These are phyloP conservation scores for Phortica okadai DNA, from an alignment of 2,888 invertebrate genomes.

Conservation along the genomic window DNA sequence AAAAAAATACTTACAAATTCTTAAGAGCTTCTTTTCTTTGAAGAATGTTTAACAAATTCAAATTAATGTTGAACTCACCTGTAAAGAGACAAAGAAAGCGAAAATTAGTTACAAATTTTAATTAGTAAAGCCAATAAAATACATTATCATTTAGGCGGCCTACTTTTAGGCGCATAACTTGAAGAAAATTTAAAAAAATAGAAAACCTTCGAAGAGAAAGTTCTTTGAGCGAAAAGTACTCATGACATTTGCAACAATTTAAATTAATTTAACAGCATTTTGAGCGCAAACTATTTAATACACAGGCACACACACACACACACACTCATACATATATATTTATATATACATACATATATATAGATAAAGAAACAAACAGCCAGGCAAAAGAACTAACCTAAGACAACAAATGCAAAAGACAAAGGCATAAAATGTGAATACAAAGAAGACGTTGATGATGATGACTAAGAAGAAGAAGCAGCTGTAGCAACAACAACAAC, in stretches of 20 bases:
- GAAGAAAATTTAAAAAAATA: too few species aligned
- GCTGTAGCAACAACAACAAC: too few species aligned
- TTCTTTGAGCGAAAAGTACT: too few species aligned
- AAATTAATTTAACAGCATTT: constrained; percentile 18
- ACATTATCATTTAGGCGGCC: too few species aligned
- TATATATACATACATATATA: neutral
- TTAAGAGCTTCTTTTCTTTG: too few species aligned
- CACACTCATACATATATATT: neutral
- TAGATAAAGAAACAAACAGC: neutral
- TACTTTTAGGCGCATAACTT: too few species aligned
- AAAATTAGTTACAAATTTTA: constrained; percentile 26
- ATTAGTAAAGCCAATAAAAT: neutral
- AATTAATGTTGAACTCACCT: constrained; percentile 35
- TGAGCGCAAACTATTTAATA: neutral
- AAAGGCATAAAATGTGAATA: neutral
- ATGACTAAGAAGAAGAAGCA: too few species aligned
- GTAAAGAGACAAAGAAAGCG: constrained; percentile 33
- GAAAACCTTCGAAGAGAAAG: too few species aligned
- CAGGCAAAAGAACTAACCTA: constrained; percentile 62
- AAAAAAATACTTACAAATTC: too few species aligned
- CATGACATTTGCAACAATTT: neutral
- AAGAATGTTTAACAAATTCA: too few species aligned
- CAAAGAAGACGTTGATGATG: too few species aligned
- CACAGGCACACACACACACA: neutral
- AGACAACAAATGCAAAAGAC: constrained; percentile 55